Base-by-base conservation (phyloP, 2,888 invertebrate genomes). In the Drosophila percnosoma region DNA sequence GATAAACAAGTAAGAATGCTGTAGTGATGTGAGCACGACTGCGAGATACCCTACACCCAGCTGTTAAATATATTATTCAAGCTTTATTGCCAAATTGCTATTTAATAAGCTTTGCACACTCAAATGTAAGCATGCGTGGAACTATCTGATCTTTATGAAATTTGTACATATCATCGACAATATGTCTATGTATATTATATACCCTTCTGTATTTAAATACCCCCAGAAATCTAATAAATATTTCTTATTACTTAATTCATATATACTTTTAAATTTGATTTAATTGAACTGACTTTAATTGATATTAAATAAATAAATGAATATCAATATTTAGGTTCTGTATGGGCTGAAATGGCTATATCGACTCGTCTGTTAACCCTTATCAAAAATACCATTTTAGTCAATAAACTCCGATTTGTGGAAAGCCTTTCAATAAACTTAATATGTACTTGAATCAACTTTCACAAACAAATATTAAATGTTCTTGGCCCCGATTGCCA, bases 1-100 rank as follows among this genome's bases (percentile, higher is more conserved):
- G 84, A 83, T 84, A 77, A 74, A 45, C 2, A 34, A 15, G 3
- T 6, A 49, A 51, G 7, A 42, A 29, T 29, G 11, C n/a, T 11
- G 3, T 13, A 21, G 5, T 21, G 21, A 21, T 5, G n/a, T 40
- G 40, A 40, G 1, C 40, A 21, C 40, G 21, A n/a, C 40, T 5
- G 11, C 11, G 42, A 42, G 5, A 42, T 42, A 11, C 21, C 5
- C 13, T 34, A 21, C n/a, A 10, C 21, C 21, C 1, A 42, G 21
- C 4, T 42, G 42, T 42, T 21, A 11, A 42, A 42, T 11, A 21
- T 42, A 42, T 42, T 21, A 5, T 2, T 42, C 40, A 42, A 11
- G 11, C 21, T 42, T 5, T 5, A 11, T n/a, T n/a, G 4, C 40
- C 40, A n/a, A 36, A 40, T n/a, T 10, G n/a, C 8, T 2, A 2